Percentiles rank a stretch among this genome's conserved stretches.
Evolutionary conservation across 2,113 vertebrate species (phyloP).

Genomic region (Anolis sagrei): DNA sequence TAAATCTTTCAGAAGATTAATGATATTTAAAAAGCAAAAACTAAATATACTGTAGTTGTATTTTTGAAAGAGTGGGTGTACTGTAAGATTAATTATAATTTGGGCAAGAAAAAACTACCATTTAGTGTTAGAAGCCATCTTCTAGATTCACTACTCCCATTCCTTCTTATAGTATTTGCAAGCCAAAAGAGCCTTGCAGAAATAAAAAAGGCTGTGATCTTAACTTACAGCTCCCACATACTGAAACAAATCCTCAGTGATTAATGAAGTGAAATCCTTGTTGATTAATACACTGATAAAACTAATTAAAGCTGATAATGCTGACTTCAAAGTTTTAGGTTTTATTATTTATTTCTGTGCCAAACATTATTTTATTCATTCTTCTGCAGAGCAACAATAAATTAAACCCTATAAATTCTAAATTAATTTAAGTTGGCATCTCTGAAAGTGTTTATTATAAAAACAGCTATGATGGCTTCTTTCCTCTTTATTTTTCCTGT

Average conservation of each 20-base stretch:
- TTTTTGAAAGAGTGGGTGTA: not conserved
- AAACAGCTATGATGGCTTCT: not conserved
- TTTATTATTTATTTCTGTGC: slow-evolving; percentile 20
- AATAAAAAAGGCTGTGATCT: not conserved
- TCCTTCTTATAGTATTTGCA: not conserved
- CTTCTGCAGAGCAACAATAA: not conserved
- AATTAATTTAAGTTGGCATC: not conserved
- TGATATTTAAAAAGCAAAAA: not conserved
- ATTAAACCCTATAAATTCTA: not conserved
- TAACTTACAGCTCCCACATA: not conserved
- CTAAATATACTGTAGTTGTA: not conserved
- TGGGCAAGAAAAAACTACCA: not conserved
- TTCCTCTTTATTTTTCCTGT: not conserved
- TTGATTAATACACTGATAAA: not conserved
- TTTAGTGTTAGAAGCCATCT: not conserved
- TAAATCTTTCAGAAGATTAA: not conserved
- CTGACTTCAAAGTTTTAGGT: not conserved
- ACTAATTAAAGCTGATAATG: not conserved
- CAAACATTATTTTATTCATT: not conserved
- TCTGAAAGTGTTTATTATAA: not conserved
- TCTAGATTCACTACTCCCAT: not conserved
- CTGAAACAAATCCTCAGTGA: not conserved
- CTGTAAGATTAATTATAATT: not conserved
- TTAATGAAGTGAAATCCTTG: not conserved
- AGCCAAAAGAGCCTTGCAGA: not conserved